These are phyloP conservation scores for Leptodactylus fallax DNA, from an alignment of 2,797 vertebrate species.

Conservation along the genomic window DNA sequence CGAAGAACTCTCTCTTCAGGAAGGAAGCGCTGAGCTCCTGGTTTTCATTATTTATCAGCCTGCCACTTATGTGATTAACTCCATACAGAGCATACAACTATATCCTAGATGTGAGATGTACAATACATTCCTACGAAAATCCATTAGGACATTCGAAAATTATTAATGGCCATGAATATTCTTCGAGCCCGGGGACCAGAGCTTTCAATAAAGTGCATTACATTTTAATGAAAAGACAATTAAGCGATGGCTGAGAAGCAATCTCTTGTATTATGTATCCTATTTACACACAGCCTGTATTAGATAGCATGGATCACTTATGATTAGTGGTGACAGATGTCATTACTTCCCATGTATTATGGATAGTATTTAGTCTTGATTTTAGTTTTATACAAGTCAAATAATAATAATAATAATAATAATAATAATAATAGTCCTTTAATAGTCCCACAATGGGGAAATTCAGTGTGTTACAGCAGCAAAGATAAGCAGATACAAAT, in stretches of 20 bases:
- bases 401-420: too few relatives aligned
- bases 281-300: conserved; percentile 18
- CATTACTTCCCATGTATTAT: conserved; percentile 19
- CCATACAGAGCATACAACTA: not conserved
- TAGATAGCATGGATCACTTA: conserved; percentile 17
- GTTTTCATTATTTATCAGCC: conserved; percentile 16
- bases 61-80: conserved; percentile 14
- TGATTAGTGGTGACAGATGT: conserved; percentile 8
- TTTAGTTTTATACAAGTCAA: not conserved
- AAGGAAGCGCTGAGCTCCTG: not conserved
- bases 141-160: conserved; percentile 5
- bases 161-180: conserved; percentile 23
- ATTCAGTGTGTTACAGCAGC: too few relatives aligned
- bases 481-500: too few relatives aligned
- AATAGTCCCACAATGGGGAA: too few relatives aligned
- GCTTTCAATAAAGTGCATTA: conserved; percentile 32
- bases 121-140: not conserved
- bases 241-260: conserved; percentile 18
- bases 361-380: not conserved
- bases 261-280: conserved; percentile 22
- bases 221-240: conserved; percentile 35
- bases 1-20: not conserved
- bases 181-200: not conserved
- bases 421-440: too few relatives aligned
- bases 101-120: not conserved